These are phyloP conservation scores for Listronotus bonariensis DNA, from an alignment of 1,140 invertebrate species.

Conservation along the genomic window DNA sequence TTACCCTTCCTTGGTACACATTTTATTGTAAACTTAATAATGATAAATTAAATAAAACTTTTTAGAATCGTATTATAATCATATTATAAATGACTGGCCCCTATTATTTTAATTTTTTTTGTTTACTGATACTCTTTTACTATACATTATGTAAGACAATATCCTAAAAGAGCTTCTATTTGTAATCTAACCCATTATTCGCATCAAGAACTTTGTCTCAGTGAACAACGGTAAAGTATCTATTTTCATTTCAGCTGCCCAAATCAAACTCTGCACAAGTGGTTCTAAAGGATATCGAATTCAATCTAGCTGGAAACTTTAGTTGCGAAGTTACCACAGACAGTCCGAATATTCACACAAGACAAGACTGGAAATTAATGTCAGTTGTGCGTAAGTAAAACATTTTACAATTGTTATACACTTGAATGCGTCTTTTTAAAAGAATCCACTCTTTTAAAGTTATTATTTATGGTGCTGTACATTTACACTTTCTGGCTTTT, in stretches of 20 bases:
- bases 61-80: no score
- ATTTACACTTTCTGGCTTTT: slow-evolving; percentile 16
- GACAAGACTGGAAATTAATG: slow-evolving; percentile 66
- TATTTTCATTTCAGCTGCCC: slow-evolving; percentile 60
- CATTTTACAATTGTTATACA: slow-evolving; percentile 9
- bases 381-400: slow-evolving; percentile 74
- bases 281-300: slow-evolving; percentile 70
- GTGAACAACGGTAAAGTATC: slow-evolving; percentile 19
- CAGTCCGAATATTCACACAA: slow-evolving; percentile 71
- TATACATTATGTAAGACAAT: background rate
- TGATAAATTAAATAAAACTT: no score
- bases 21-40: no score
- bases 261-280: slow-evolving; percentile 77
- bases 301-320: slow-evolving; percentile 76
- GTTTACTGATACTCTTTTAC: no score
- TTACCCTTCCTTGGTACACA: no score
- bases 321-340: slow-evolving; percentile 86
- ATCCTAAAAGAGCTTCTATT: background rate
- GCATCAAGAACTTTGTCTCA: slow-evolving; percentile 17
- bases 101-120: no score
- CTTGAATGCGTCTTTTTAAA: slow-evolving; percentile 4
- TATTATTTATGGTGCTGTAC: slow-evolving; percentile 15
- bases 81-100: no score
- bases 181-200: slow-evolving; percentile 1
- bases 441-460: slow-evolving; percentile 9